Evolutionary conservation across 2,113 vertebrate genomes (phyloP).

Genomic region (Rhea americana): DNA sequence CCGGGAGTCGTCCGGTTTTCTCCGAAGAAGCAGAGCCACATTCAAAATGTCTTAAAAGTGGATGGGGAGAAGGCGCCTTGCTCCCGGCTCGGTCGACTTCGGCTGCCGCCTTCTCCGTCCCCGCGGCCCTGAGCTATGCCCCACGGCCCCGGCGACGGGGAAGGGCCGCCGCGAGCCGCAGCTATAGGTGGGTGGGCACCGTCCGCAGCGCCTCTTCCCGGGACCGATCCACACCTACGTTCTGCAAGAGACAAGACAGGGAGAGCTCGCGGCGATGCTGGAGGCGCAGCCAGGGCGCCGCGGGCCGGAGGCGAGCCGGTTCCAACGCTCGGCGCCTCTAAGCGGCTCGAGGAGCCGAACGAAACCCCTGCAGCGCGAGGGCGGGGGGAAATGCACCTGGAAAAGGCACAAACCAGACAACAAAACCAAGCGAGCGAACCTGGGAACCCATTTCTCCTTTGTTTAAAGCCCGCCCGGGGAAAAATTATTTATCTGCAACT

Average conservation of each 20-base stretch:
- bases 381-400: no score
- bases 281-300: no score
- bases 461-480: neutral
- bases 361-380: no score
- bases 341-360: no score
- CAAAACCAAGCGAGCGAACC: neutral
- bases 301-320: no score
- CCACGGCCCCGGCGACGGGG: neutral
- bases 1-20: neutral
- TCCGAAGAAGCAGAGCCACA: conserved; percentile 2
- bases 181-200: conserved; percentile 85
- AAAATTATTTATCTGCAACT: neutral
- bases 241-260: conserved; percentile 75
- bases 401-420: neutral
- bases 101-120: neutral
- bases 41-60: neutral
- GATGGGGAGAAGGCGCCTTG: neutral
- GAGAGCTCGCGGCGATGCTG: no score
- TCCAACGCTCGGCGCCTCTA: no score
- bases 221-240: conserved; percentile 85
- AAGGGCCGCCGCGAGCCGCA: neutral
- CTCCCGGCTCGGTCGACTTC: neutral
- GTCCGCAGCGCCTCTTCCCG: conserved; percentile 86
- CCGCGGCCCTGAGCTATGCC: conserved; percentile 27
- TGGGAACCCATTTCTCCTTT: neutral